These are phyloP conservation scores for Macaca fascicularis DNA, from an alignment of 2,113 vertebrate genomes.

Conservation along the genomic window T2T-MFA8v1.1 NC_088378.1:8311501-8312000, in stretches of 20 bases:
- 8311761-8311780: slow-evolving; percentile 73
- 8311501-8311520: neutral
- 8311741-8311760: slow-evolving; percentile 86
- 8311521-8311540: neutral
- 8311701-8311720: neutral
- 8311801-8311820: slow-evolving; percentile 79
- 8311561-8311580: neutral
- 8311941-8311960: slow-evolving; percentile 59
- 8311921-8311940: slow-evolving; percentile 61
- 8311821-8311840: slow-evolving; percentile 61
- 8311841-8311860: slow-evolving; percentile 55
- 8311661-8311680: neutral
- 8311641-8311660: neutral
- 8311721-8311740: slow-evolving; percentile 48
- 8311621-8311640: neutral
- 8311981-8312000: slow-evolving; percentile 70
- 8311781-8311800: slow-evolving; percentile 62
- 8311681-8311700: neutral
- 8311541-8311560: neutral
- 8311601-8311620: neutral
- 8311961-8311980: slow-evolving; percentile 61
- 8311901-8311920: slow-evolving; percentile 76
- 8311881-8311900: slow-evolving; percentile 57
- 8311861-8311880: slow-evolving; percentile 29
- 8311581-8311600: neutral